A percentile compares a stretch with the other conserved stretches of the same genome.
phyloP scores from a whole-genome alignment of 2,113 vertebrate genomes.

The Dissostichus mawsoni region DNA sequence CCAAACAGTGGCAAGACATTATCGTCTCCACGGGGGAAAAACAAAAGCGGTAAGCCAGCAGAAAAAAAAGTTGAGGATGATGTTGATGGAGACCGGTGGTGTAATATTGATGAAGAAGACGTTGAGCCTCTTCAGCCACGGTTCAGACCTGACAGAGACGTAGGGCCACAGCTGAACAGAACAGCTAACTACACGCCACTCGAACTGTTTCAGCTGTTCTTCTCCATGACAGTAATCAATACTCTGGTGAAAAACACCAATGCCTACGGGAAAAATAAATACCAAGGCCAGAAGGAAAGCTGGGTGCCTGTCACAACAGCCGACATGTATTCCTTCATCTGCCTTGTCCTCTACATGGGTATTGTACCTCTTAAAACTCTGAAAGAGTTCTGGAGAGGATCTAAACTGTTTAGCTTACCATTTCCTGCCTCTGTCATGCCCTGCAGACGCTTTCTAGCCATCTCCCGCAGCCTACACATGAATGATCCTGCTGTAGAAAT shows the following conservation, averaged over 20 bases:
- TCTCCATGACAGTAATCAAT: conserved; percentile 57
- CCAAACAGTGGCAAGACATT: background rate
- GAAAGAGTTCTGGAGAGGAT: conserved; percentile 66
- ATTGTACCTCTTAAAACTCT: conserved; percentile 64
- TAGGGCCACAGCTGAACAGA: conserved; percentile 64
- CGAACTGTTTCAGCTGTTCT: conserved; percentile 70
- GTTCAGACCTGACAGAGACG: conserved; percentile 59
- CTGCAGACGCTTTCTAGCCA: conserved; percentile 52
- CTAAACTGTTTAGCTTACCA: conserved; percentile 59
- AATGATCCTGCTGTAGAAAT: conserved; percentile 55
- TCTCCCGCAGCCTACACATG: conserved; percentile 62
- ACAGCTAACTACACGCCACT: conserved; percentile 65
- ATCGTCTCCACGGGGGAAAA: conserved; percentile 20
- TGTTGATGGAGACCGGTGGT: conserved; percentile 48
- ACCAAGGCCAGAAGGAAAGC: conserved; percentile 33
- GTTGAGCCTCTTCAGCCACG: conserved; percentile 41
- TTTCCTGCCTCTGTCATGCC: conserved; percentile 71
- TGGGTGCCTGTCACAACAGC: conserved; percentile 49
- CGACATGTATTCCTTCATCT: conserved; percentile 70
- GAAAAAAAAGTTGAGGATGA: background rate
- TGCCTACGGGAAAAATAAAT: conserved; percentile 50
- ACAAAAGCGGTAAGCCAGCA: conserved; percentile 13
- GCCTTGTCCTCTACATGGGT: conserved; percentile 72
- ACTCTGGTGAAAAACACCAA: conserved; percentile 68
- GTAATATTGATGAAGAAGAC: conserved; percentile 53